Base-by-base conservation (phyloP, 2,113 vertebrate species). In the Hippopotamus amphibius region DNA sequence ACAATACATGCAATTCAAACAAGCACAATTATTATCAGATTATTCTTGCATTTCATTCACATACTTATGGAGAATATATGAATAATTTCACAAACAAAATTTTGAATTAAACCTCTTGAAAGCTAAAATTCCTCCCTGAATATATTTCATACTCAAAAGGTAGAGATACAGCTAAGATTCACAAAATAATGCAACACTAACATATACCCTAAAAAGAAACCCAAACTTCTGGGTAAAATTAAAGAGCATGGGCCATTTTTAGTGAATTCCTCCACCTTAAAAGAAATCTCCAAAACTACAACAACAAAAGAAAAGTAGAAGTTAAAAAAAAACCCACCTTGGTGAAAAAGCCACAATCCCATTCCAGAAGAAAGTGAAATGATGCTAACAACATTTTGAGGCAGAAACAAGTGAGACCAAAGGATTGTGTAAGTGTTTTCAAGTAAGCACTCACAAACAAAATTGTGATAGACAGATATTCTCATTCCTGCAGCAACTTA, bases 241-340 rank as follows among this genome's bases (percentile, higher is more conserved):
- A 53, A 61, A 55, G 19, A 15, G 15, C 15, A 66, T 12, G 21
- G 63, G 26, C 10, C 61, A 93, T 80, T 97, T 88, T 74, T 77
- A 77, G 24, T 30, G 19, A 84, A 46, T 65, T 83, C 3, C 7
- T 94, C 28, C 6, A 63, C 19, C 9, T 85, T 69, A 5, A 33
- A 88, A 81, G 66, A 83, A 79, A 88, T 43, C 69, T 68, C 16
- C 37, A 72, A 84, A 88, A 68, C 65, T 24, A 95, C 69, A 89
- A 80, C n/a, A 86, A 84, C 10, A n/a, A 68, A 50, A 41, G 1
- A 24, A 76, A 92, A 61, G 24, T 43, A 85, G 5, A 61, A 9
- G 3, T 8, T 26, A 66, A 50, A 57, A 53, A 37, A 41, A 66
- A 93, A 72, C 81, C 12, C 22, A 66, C 11, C 80, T 90, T 28